Base-by-base conservation (phyloP, 2,113 vertebrate genomes). In the Cynoglossus semilaevis region DNA sequence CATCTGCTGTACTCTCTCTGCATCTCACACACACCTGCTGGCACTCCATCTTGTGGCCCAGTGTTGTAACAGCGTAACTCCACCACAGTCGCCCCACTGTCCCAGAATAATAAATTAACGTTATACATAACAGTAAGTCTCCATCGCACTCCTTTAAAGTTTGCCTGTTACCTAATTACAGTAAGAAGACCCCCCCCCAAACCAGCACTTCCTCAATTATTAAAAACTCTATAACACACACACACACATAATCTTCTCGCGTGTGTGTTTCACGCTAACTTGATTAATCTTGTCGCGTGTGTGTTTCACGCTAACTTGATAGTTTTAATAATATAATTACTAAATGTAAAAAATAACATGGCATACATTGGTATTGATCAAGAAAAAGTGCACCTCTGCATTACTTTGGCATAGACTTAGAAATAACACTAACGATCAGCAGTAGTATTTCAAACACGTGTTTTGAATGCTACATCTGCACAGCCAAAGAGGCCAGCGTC, bases 21-120 rank as follows among this genome's bases (percentile, higher is more conserved):
- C 22, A 29, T 29, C 22, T 29, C 22, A 29, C 22, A 29, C 22
- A 29, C 22, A 29, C 3, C 22, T 29, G 22, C 22, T 29, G 22
- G 22, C 22, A 29, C 22, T 29, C 22, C 22, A 2, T 6, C 22
- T 5, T 36, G 18, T 43, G 29, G 35, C 60, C 67, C 67, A 55
- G 65, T 49, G 70, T 37, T 76, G 58, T 53, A 70, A 67, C 44
- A 57, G 51, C 44, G 55, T 67, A 45, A 44, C 49, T 60, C 58
- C 37, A 35, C 60, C 55, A 64, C n/a, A n/a, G n/a, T n/a, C n/a
- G n/a, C n/a, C n/a, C 22, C 51, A 75, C 72, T 68, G 22, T 29
- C 22, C 22, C 35, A 45, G 61, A 72, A 54, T 67, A 89, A 88
- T 87, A 89, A 87, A 86, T 87, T 85, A 84, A 83, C 77, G 73